Base-by-base conservation (phyloP, 2,888 invertebrate species). In the Andrena camellia region DNA sequence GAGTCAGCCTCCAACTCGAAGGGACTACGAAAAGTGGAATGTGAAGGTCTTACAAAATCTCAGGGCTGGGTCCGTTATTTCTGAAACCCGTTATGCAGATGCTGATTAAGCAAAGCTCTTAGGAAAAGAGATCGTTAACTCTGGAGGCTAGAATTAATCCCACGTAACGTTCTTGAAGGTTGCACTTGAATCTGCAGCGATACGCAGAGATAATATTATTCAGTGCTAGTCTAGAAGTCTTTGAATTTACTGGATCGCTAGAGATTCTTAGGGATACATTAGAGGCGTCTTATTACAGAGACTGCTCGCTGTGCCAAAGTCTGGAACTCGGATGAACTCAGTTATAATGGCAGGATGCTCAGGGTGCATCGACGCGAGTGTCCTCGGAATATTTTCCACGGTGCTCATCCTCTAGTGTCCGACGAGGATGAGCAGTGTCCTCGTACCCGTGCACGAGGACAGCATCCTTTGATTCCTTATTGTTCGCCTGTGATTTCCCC, bases 361-460 rank as follows among this genome's bases (percentile, higher is more conserved):
- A 42, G 54, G 50, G 71, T n/a, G 68, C 63, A 67, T 71, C 60
- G 42, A 33, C 20, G 35, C 64, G 29, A 26, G 31, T 59, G 67
- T 71, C 82, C 78, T 84, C 82, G 83, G 71, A 78, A 78, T 54
- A 64, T 81, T 78, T 83, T 83, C 73, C 82, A 83, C 83, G 70
- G 35, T 69, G 73, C 26, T 67, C 50, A 31, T 50, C 8, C 20
- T 23, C 3, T 4, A 26, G 7, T 63, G 74, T 71, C 52, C 68
- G 23, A 26, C 42, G 33, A 50, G 59, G 77, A 63, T 59, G 70
- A 59, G 50, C 42, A 35, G 59, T 63, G 42, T 69, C 57, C 52
- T 33, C 31, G 23, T 26, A 23, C 62, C 26, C 42, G 33, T 63
- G 52, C 13, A 57, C 42, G 63, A 10, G 31, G 23, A n/a, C 42